Conservation (phyloP, 2,797 vertebrate genomes). For the Sebastes oblongus region DNA sequence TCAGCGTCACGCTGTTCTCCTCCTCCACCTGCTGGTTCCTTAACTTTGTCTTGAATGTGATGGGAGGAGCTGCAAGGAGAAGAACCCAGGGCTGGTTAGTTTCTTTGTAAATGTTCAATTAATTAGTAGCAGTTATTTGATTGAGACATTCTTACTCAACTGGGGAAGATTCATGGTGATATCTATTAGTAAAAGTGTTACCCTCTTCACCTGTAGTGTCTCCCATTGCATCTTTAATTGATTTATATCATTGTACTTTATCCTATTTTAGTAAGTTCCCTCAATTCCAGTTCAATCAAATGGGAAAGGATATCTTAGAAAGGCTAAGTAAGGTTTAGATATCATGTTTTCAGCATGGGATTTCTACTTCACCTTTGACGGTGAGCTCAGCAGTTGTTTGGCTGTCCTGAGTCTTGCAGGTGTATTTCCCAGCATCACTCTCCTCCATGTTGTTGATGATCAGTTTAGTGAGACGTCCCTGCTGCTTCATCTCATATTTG, state of each 20-base stretch:
- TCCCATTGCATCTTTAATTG: not conserved
- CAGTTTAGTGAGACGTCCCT: constrained; percentile 78
- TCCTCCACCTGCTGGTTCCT: constrained; percentile 85
- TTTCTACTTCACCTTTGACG: constrained; percentile 82
- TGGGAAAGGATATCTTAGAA: not conserved
- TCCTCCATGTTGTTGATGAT: constrained; percentile 83
- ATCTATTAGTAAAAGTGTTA: too few species aligned
- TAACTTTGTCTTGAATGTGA: constrained; percentile 85
- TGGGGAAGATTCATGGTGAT: too few species aligned
- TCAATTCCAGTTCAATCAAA: not conserved
- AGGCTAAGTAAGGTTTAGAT: not conserved
- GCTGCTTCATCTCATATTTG: constrained; percentile 89
- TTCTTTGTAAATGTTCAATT: not conserved
- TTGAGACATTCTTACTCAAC: not conserved
- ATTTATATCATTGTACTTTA: not conserved
- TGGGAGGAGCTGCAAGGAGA: constrained; percentile 72
- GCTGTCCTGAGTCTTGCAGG: constrained; percentile 86
- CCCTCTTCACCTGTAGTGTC: too few species aligned
- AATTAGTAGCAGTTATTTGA: not conserved
- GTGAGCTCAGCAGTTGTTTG: constrained; percentile 86
- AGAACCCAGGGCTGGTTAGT: not conserved
- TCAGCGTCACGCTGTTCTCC: constrained; percentile 79
- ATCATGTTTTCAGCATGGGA: not conserved
- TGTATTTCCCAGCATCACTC: constrained; percentile 89
- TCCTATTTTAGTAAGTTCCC: not conserved